Conservation (phyloP, 2,888 invertebrate species). For the Melolontha melolontha region DNA sequence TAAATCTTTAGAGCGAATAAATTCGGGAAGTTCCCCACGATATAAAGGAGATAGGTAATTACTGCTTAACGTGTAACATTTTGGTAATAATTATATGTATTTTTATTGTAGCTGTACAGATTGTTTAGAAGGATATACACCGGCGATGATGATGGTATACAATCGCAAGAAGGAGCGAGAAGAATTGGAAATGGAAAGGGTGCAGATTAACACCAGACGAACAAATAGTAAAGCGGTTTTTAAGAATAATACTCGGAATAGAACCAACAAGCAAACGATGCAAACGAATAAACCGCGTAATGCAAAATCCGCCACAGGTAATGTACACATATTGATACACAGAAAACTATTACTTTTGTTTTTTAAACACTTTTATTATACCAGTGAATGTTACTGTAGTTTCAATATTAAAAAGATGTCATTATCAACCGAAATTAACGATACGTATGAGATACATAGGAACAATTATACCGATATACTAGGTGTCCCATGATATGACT, state of each 20-base stretch:
- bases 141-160: conserved; percentile 70
- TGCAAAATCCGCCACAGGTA: conserved; percentile 30
- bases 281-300: neutral
- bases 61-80: neutral
- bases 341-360: no score
- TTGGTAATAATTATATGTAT: conserved; percentile 18
- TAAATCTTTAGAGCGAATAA: conserved; percentile 70
- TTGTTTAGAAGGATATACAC: conserved; percentile 66
- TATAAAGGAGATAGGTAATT: conserved; percentile 57
- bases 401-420: no score
- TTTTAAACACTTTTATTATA: no score
- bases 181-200: conserved; percentile 38
- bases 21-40: conserved; percentile 56
- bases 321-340: neutral
- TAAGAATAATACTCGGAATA: conserved; percentile 6
- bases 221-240: conserved; percentile 5
- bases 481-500: no score
- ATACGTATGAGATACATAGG: no score
- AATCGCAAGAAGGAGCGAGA: conserved; percentile 58
- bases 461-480: no score
- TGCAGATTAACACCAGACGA: conserved; percentile 24
- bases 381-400: no score
- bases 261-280: neutral
- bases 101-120: conserved; percentile 49
- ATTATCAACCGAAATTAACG: no score